Conservation (phyloP, 2,888 invertebrate genomes). For the Synanthedon andrenaeformis region DNA sequence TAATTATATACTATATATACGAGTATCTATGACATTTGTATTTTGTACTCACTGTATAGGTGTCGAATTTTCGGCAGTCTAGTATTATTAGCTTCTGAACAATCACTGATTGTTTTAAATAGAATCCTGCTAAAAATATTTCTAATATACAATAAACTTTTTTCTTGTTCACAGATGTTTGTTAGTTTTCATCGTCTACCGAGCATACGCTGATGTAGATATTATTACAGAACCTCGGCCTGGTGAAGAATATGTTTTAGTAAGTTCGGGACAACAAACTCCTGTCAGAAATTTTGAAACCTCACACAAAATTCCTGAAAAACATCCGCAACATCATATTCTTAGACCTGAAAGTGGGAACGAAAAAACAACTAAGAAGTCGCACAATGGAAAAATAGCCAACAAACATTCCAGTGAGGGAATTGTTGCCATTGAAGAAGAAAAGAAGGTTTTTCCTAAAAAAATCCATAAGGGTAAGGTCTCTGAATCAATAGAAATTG, state of each 20-base stretch:
- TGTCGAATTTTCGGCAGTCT: constrained; percentile 3
- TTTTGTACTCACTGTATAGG: too few relatives aligned
- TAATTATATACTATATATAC: too few relatives aligned
- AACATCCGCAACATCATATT: constrained; percentile 46
- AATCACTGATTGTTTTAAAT: neutral
- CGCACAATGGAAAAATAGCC: constrained; percentile 38
- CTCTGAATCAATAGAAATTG: constrained; percentile 57
- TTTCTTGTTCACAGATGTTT: constrained; percentile 65
- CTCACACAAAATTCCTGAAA: constrained; percentile 77
- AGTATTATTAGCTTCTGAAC: neutral
- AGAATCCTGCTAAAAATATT: constrained; percentile 12
- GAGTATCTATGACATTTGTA: too few relatives aligned
- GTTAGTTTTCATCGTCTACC: constrained; percentile 53
- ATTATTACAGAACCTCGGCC: constrained; percentile 74
- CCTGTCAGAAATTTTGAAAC: constrained; percentile 73
- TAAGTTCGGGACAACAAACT: constrained; percentile 67
- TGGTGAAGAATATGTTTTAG: constrained; percentile 76
- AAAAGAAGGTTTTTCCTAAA: constrained; percentile 43
- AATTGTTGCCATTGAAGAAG: constrained; percentile 60
- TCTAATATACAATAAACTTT: constrained; percentile 10
- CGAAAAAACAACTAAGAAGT: constrained; percentile 56
- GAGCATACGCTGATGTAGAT: constrained; percentile 64
- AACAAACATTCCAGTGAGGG: constrained; percentile 49
- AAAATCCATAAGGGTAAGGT: constrained; percentile 50
- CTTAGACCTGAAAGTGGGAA: constrained; percentile 47